phyloP scores from a whole-genome alignment of 2,797 vertebrate species.

The Dicrostonyx torquatus region DNA sequence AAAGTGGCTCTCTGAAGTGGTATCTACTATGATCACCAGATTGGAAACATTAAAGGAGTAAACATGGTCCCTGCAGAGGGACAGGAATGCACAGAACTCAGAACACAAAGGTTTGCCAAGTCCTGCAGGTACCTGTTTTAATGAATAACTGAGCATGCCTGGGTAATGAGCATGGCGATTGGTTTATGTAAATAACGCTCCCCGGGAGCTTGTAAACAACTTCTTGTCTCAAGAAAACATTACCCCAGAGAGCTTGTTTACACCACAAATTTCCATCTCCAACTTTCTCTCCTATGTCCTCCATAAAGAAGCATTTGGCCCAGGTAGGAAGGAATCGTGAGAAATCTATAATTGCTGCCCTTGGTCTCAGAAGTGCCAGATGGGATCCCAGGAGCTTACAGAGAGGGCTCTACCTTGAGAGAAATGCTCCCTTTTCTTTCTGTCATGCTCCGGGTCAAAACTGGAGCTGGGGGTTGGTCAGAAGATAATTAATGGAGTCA shows the following conservation, averaged over 20 bases:
- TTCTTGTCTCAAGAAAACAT: conserved; percentile 77
- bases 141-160: conserved; percentile 71
- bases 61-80: conserved; percentile 36
- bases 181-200: conserved; percentile 77
- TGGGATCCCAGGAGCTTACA: not conserved
- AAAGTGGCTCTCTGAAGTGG: not conserved
- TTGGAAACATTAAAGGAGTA: conserved; percentile 25
- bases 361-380: not conserved
- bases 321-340: conserved; percentile 12
- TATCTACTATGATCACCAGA: not conserved
- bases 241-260: conserved; percentile 77
- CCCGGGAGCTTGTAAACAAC: conserved; percentile 76
- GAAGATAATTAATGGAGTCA: not conserved
- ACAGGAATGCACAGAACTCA: conserved; percentile 35
- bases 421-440: not conserved
- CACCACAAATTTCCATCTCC: conserved; percentile 64
- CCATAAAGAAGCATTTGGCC: conserved; percentile 20
- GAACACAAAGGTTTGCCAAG: conserved; percentile 49
- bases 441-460: not conserved
- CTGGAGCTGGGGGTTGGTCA: not conserved
- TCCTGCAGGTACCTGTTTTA: conserved; percentile 74
- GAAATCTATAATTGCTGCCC: not conserved
- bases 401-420: not conserved
- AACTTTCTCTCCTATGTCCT: conserved; percentile 54
- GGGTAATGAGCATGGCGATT: conserved; percentile 73